Base-by-base conservation (phyloP, 2,113 vertebrate species). In the Vidua chalybeata region DNA sequence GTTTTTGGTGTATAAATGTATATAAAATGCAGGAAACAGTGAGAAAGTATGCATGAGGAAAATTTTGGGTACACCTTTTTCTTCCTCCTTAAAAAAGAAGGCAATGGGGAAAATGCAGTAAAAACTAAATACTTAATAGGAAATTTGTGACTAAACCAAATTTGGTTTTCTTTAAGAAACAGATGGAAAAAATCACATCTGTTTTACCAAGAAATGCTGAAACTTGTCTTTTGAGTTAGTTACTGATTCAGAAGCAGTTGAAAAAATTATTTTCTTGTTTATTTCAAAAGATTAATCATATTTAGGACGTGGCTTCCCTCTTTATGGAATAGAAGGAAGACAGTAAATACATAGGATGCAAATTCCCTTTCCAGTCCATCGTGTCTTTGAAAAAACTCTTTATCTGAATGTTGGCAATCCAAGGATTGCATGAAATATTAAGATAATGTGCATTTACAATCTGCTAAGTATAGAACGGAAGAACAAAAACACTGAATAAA, bases 381-480 rank as follows among this genome's bases (percentile, higher is more conserved):
- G 33, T 80, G 55, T 73, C 63, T 67, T 96, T 51, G 56, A 84
- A 88, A 84, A 74, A 58, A 39, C 15, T 43, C 11, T 71, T 77
- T 82, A 37, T 87, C 61, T 82, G 74, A 59, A 78, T 62, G 37
- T 22, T 91, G 61, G 55, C 27, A 80, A 54, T 49, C 15, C 24
- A 48, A 84, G 52, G 49, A 72, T 37, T 85, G 35, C 84, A 84
- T 20, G 58, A 91, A 95, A 78, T 93, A 91, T 84, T 87, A 89
- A 89, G 74, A 75, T 52, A 84, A 74, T 10, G 4, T 63, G 15
- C 66, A 72, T 78, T 94, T 72, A 64, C 78, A 82, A 61, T 82
- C 66, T 91, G 66, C 74, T 68, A 75, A 84, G 35, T 55, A 28
- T 63, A 75, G 84, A 94, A 31, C 16, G 35, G 4, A 26, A 51